A percentile compares a stretch with the other conserved stretches of the same genome.
These are phyloP conservation scores for Lutjanus campechanus DNA, from an alignment of 2,797 vertebrate genomes.

Conservation along the genomic window DNA sequence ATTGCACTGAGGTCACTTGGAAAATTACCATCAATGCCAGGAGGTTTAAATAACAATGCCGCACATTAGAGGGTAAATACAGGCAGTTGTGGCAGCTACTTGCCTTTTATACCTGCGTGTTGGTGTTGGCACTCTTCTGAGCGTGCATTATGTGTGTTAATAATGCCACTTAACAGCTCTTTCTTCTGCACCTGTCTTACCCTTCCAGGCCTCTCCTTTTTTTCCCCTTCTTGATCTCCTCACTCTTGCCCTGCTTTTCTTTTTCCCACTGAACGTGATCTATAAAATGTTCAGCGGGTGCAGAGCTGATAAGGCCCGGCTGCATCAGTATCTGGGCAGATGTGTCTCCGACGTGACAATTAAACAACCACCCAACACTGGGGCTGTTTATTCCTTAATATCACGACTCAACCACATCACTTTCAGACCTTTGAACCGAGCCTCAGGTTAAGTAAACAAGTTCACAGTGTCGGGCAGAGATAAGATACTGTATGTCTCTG, in stretches of 20 bases:
- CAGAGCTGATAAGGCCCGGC: not conserved
- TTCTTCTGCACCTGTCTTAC: not conserved
- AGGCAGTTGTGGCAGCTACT: not conserved
- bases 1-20: not conserved
- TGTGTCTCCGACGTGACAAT: not conserved
- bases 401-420: not conserved
- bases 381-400: not conserved
- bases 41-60: not conserved
- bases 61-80: not conserved
- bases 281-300: not conserved
- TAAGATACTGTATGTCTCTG: not conserved
- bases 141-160: not conserved
- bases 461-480: not conserved
- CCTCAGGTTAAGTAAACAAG: slow-evolving; percentile 3
- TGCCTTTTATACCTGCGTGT: not conserved
- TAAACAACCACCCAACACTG: not conserved
- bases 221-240: not conserved
- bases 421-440: slow-evolving; percentile 32
- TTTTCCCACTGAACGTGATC: not conserved
- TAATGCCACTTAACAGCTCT: not conserved
- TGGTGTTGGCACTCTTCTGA: slow-evolving; percentile 19
- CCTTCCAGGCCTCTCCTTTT: not conserved
- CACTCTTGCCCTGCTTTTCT: not conserved
- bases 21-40: not conserved
- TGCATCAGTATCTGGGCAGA: not conserved